Conservation (phyloP, 2,888 invertebrate genomes). For the Oxyteleia sp. region DNA sequence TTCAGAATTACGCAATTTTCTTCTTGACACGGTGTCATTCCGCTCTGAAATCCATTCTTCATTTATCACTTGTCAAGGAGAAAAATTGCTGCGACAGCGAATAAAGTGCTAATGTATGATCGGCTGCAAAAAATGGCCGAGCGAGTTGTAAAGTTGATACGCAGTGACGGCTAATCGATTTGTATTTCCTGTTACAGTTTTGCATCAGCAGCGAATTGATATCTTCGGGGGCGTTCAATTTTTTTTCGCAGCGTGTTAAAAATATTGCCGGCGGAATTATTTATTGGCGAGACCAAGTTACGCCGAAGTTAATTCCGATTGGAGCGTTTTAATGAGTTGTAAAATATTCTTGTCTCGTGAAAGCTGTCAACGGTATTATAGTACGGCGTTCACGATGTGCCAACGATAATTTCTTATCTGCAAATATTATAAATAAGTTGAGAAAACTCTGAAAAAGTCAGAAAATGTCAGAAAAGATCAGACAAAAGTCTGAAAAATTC, state of each 20-base stretch:
- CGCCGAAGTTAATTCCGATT: too few relatives aligned
- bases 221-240: slow-evolving; percentile 51
- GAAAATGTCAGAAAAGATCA: too few relatives aligned
- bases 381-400: slow-evolving; percentile 9
- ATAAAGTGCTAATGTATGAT: slow-evolving; percentile 72
- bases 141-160: slow-evolving; percentile 67
- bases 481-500: too few relatives aligned
- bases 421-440: slow-evolving; percentile 29
- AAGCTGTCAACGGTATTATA: slow-evolving; percentile 20
- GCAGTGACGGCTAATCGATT: slow-evolving; percentile 70
- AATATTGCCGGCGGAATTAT: slow-evolving; percentile 37
- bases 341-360: slow-evolving; percentile 46
- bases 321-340: slow-evolving; percentile 47
- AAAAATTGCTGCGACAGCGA: slow-evolving; percentile 67
- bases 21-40: slow-evolving; percentile 55
- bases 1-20: slow-evolving; percentile 48
- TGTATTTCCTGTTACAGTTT: slow-evolving; percentile 63
- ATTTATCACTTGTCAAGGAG: slow-evolving; percentile 66
- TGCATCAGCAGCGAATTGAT: slow-evolving; percentile 60
- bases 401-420: slow-evolving; percentile 32
- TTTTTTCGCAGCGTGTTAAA: slow-evolving; percentile 32
- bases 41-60: slow-evolving; percentile 59
- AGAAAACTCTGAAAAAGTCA: too few relatives aligned
- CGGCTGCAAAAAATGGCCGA: slow-evolving; percentile 67
- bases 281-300: slow-evolving; percentile 9